Evolutionary conservation across 2,113 vertebrate genomes (phyloP).

Genomic region (Aegithalos caudatus): DNA sequence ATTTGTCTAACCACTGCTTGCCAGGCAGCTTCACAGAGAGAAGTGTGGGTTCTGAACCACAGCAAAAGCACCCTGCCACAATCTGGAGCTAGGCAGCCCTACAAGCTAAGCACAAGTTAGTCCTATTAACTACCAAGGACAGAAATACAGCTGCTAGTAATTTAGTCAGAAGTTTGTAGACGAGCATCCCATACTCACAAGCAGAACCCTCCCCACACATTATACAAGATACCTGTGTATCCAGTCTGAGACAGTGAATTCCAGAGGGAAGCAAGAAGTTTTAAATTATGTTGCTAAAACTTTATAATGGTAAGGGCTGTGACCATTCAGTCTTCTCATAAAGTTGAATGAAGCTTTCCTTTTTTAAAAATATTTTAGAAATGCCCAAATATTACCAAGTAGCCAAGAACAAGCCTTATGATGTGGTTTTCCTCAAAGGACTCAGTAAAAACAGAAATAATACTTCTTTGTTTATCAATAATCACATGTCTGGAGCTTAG

Average conservation of each 20-base stretch:
- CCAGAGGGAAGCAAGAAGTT: background rate
- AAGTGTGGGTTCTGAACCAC: background rate
- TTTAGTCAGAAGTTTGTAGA: background rate
- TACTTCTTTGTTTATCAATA: background rate
- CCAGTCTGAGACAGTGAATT: background rate
- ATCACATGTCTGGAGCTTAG: background rate
- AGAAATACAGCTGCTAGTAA: background rate
- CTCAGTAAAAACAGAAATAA: background rate
- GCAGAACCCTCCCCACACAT: background rate
- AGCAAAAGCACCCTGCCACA: background rate
- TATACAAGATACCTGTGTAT: accelerated
- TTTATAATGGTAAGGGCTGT: background rate
- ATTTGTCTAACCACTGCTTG: background rate
- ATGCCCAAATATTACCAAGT: background rate
- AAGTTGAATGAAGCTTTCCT: background rate
- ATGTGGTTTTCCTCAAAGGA: background rate
- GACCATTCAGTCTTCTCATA: background rate
- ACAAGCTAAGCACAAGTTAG: background rate
- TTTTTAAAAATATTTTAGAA: background rate
- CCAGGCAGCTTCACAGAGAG: background rate
- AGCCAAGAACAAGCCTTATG: background rate
- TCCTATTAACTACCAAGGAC: background rate
- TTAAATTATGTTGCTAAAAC: background rate
- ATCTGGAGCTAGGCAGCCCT: background rate
- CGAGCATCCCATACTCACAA: background rate